Percentiles rank a stretch among this genome's conserved stretches.
Conservation (phyloP, 2,113 vertebrate species). For the Climacteris rufus region DNA sequence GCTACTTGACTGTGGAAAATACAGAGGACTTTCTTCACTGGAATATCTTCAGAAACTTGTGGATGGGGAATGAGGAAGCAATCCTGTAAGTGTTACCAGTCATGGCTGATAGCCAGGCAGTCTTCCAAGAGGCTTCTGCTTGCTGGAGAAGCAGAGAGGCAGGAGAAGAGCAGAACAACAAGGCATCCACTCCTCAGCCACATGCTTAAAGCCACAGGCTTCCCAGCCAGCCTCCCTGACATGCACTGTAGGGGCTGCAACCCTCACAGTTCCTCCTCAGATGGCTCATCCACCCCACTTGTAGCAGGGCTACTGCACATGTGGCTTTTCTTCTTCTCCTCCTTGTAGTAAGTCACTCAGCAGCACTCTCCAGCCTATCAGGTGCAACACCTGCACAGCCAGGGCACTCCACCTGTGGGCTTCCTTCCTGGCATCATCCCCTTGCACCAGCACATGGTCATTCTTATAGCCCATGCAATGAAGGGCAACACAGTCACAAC, state of each 20-base stretch:
- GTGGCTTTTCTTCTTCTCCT: not conserved
- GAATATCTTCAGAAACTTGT: not conserved
- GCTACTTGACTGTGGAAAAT: not conserved
- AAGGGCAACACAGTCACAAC: not conserved
- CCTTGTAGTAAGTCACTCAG: not conserved
- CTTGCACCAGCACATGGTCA: not conserved
- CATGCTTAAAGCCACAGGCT: not conserved
- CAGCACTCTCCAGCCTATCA: not conserved
- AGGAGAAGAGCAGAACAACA: not conserved
- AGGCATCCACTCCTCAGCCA: not conserved
- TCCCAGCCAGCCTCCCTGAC: not conserved
- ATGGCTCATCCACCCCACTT: rapidly evolving
- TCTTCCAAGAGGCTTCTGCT: not conserved
- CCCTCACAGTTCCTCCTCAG: not conserved
- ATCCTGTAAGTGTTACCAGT: not conserved
- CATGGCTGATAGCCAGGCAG: not conserved
- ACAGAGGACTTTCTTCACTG: not conserved
- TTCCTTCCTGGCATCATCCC: not conserved
- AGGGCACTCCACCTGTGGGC: not conserved
- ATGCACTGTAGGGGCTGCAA: not conserved
- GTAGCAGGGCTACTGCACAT: not conserved
- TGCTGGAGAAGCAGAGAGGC: not conserved
- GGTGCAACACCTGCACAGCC: not conserved
- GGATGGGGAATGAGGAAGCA: not conserved
- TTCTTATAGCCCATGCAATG: rapidly evolving